phyloP scores from a whole-genome alignment of 2,888 invertebrate genomes.

The Diplolepis rosae region DNA sequence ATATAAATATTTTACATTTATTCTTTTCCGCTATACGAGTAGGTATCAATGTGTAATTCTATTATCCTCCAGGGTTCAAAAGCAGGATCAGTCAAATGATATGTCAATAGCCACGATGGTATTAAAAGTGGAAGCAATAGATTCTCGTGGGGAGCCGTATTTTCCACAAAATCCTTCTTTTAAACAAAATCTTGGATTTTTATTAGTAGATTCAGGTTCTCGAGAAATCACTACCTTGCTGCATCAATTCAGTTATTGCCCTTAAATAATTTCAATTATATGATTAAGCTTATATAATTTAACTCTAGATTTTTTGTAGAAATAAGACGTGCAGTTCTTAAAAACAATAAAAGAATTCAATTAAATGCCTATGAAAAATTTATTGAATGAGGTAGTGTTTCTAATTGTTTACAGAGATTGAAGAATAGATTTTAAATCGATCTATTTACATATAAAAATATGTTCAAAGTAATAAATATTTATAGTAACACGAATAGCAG shows the following conservation, averaged over 20 bases:
- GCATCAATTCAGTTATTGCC: conserved; percentile 57
- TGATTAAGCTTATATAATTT: neutral
- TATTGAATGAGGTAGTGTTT: conserved; percentile 19
- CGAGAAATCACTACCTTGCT: conserved; percentile 63
- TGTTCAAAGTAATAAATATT: neutral
- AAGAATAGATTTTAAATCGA: neutral
- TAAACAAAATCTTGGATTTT: conserved; percentile 74
- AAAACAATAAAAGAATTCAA: neutral
- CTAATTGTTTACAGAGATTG: neutral
- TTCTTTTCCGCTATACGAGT: neutral
- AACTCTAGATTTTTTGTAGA: neutral
- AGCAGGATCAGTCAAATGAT: conserved; percentile 50
- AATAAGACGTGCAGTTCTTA: neutral
- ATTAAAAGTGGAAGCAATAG: conserved; percentile 64
- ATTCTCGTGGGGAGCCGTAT: conserved; percentile 56
- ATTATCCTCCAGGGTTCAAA: conserved; percentile 63
- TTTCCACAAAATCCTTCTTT: conserved; percentile 62
- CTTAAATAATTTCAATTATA: neutral
- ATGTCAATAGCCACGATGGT: conserved; percentile 64
- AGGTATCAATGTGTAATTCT: no score
- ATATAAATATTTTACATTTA: neutral
- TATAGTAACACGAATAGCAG: no score
- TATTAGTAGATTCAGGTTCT: conserved; percentile 71
- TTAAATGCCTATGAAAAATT: neutral
- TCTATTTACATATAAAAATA: conserved; percentile 7